Base-by-base conservation (phyloP, 2,888 invertebrate species). In the Brachypalpus laphriformis region DNA sequence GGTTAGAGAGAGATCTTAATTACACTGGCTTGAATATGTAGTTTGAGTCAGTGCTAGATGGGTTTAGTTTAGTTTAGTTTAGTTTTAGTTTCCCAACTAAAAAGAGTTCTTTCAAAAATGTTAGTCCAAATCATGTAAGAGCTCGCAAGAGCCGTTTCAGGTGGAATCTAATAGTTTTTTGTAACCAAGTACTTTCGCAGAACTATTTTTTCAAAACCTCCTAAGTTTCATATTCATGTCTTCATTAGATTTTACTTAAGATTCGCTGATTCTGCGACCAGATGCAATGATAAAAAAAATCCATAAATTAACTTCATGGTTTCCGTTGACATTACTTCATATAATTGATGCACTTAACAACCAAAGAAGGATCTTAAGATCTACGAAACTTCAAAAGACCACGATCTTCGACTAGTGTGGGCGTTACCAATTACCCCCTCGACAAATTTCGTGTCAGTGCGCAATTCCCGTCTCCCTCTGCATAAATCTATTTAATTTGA, bases 351-450 rank as follows among this genome's bases (percentile, higher is more conserved):
- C 8, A 11, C 6, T 31, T 25, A 11, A 14, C 5, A 56, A 20
- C 9, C n/a, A 31, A 20, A 25, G 3, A 70, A 45, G 31, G 20
- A 45, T 20, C 31, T 31, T 1, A 40, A 18, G 25, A 51, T 68
- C 28, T 28, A 18, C 1, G 37, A 59, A 42, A 14, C 25, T 4
- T 40, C 8, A 1, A 37, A 57, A 34, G 42, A 28, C 25, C 59
- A 40, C 8, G 42, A 72, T 63, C 42, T 51, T 25, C 40, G 40
- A n/a, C 14, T 20, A 47, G 31, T 51, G 57, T 25, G 57, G 82
- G 82, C 76, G 82, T 82, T 65, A 42, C 63, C 63, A 76, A 82
- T 66, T 72, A 56, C 71, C 82, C 70, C 42, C 49, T 54, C 42
- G 42, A 34, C 47, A 57, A 25, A 70, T 49, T 61, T 56, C 34